phyloP scores from a whole-genome alignment of 2,797 vertebrate genomes.

The Miichthys miiuy region DNA sequence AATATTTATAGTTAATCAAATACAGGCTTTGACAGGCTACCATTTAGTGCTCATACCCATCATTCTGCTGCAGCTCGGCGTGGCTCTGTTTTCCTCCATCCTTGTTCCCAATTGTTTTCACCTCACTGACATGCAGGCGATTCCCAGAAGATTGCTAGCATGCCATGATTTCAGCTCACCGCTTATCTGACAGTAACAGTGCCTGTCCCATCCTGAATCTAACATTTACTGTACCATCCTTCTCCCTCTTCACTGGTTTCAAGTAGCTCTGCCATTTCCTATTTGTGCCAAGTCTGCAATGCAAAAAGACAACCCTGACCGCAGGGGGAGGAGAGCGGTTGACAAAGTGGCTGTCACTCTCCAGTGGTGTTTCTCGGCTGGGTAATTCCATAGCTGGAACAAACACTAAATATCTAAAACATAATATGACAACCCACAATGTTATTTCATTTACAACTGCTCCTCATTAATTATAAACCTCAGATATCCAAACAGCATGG shows the following conservation, averaged over 20 bases:
- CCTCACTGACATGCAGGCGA: slow-evolving; percentile 67
- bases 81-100: slow-evolving; percentile 25
- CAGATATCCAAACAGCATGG: slow-evolving; percentile 23
- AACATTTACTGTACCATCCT: slow-evolving; percentile 78
- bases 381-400: slow-evolving; percentile 60
- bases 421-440: slow-evolving; percentile 39
- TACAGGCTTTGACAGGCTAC: slow-evolving; percentile 15
- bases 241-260: slow-evolving; percentile 64
- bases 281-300: slow-evolving; percentile 74
- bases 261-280: slow-evolving; percentile 74
- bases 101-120: slow-evolving; percentile 46
- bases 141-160: slow-evolving; percentile 69
- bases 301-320: slow-evolving; percentile 70
- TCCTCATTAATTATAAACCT: slow-evolving; percentile 56
- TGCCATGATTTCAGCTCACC: slow-evolving; percentile 62
- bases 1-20: slow-evolving; percentile 23
- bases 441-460: slow-evolving; percentile 49
- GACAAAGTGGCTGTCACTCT: slow-evolving; percentile 76
- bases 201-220: slow-evolving; percentile 71
- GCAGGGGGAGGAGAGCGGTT: slow-evolving; percentile 51
- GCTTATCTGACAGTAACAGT: slow-evolving; percentile 81
- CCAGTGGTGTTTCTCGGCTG: slow-evolving; percentile 48
- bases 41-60: slow-evolving; percentile 5
- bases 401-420: slow-evolving; percentile 55
- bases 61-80: slow-evolving; percentile 15